phyloP scores from a whole-genome alignment of 1,140 invertebrate species.

The Holotrichia oblita region DNA sequence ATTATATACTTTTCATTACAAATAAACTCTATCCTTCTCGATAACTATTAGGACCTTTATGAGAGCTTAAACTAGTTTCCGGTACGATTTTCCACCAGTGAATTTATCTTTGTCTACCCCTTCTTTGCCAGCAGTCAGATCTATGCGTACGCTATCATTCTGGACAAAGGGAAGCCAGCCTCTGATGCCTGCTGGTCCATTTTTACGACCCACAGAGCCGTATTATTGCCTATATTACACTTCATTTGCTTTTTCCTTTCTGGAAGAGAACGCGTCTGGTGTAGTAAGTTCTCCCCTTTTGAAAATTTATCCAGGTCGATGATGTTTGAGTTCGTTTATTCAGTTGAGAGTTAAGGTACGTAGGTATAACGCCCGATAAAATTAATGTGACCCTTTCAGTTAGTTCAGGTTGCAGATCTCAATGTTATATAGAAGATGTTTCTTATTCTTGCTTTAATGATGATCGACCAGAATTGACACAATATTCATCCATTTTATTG shows the following conservation, averaged over 20 bases:
- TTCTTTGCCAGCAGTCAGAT: not conserved
- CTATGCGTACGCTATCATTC: not conserved
- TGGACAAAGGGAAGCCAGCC: slow-evolving; percentile 1
- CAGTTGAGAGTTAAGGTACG: not conserved
- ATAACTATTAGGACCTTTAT: slow-evolving; percentile 25
- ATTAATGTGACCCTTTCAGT: too few relatives aligned
- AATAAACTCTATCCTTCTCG: too few relatives aligned
- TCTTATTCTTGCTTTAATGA: too few relatives aligned
- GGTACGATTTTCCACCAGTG: not conserved
- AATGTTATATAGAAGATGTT: too few relatives aligned
- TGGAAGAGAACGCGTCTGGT: not conserved
- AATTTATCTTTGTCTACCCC: not conserved
- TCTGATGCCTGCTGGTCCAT: not conserved
- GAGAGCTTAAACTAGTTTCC: not conserved
- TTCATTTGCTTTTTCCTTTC: slow-evolving; percentile 28
- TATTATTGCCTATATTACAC: slow-evolving; percentile 40
- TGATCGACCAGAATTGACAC: too few relatives aligned
- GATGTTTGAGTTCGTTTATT: not conserved
- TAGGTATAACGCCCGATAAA: too few relatives aligned
- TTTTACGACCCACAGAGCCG: slow-evolving; percentile 23
- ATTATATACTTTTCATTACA: too few relatives aligned
- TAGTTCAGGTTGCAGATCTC: too few relatives aligned
- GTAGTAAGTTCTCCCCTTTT: not conserved
- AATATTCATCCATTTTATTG: too few relatives aligned
- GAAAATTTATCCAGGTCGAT: not conserved